Conservation (phyloP, 92 coral and sea anemone genomes). For the Diadumene lineata region DNA sequence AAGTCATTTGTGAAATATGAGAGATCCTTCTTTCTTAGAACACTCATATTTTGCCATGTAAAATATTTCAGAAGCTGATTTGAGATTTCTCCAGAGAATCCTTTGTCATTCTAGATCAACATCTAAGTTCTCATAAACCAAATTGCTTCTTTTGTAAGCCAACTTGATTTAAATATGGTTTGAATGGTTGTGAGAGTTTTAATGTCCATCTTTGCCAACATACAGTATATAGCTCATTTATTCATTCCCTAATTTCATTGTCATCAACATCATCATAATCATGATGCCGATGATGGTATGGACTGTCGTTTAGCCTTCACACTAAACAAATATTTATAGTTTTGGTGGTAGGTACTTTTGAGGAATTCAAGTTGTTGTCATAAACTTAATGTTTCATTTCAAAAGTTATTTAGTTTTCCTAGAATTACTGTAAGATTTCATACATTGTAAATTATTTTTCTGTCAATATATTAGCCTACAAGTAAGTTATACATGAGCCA, state of each 20-base stretch:
- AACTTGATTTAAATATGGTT: neutral
- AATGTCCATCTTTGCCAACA: constrained; percentile 5
- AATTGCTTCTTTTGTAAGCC: neutral
- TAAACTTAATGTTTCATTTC: too few species aligned
- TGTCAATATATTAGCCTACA: too few species aligned
- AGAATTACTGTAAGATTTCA: too few species aligned
- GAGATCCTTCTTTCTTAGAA: neutral
- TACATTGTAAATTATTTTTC: too few species aligned
- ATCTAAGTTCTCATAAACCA: constrained; percentile 2
- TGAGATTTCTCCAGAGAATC: neutral
- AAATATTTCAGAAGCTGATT: neutral
- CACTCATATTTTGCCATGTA: constrained; percentile 3
- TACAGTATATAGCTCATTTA: neutral
- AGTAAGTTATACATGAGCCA: too few species aligned
- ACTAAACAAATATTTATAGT: too few species aligned
- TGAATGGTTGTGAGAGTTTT: constrained; percentile 13
- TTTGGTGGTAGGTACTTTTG: too few species aligned
- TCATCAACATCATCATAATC: too few species aligned
- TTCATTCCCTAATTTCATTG: neutral
- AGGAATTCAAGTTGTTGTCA: too few species aligned
- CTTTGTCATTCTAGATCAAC: neutral
- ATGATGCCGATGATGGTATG: too few species aligned
- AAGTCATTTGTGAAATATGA: constrained; percentile 1
- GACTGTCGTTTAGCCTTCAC: too few species aligned
- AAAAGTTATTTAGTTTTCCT: too few species aligned